phyloP scores from a whole-genome alignment of 2,888 invertebrate species.

The Hirtodrosophila confusa region DNA sequence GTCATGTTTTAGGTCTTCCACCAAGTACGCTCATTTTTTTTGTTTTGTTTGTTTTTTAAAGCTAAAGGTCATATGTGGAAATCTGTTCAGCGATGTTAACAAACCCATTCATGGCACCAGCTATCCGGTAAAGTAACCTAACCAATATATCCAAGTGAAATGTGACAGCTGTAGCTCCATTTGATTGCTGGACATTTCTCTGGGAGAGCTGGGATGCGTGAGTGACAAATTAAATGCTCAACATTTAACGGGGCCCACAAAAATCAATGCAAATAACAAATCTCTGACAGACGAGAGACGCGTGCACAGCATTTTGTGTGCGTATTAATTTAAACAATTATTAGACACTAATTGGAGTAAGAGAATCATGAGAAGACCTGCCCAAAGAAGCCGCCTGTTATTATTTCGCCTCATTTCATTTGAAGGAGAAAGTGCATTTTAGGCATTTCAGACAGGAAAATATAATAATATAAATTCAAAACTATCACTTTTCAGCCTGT shows the following conservation, averaged over 20 bases:
- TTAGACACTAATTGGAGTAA: slow-evolving; percentile 66
- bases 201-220: slow-evolving; percentile 64
- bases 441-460: not conserved
- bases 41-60: not conserved
- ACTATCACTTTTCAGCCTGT: slow-evolving; percentile 49
- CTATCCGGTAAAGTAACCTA: not conserved
- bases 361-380: slow-evolving; percentile 19
- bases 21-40: not conserved
- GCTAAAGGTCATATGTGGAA: slow-evolving; percentile 38
- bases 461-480: slow-evolving; percentile 27
- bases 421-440: slow-evolving; percentile 64
- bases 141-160: slow-evolving; percentile 13
- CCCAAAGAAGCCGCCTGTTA: slow-evolving; percentile 11
- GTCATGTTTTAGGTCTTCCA: not conserved
- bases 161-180: not conserved
- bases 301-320: slow-evolving; percentile 52
- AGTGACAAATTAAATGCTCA: slow-evolving; percentile 67
- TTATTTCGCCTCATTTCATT: slow-evolving; percentile 32
- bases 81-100: slow-evolving; percentile 28
- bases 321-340: slow-evolving; percentile 65
- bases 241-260: not conserved
- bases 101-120: slow-evolving; percentile 21
- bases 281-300: slow-evolving; percentile 22
- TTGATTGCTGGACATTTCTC: slow-evolving; percentile 2
- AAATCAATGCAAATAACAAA: slow-evolving; percentile 28